These are phyloP conservation scores for Copsychus sechellarum DNA, from an alignment of 2,113 vertebrate genomes.

Conservation along the genomic window DNA sequence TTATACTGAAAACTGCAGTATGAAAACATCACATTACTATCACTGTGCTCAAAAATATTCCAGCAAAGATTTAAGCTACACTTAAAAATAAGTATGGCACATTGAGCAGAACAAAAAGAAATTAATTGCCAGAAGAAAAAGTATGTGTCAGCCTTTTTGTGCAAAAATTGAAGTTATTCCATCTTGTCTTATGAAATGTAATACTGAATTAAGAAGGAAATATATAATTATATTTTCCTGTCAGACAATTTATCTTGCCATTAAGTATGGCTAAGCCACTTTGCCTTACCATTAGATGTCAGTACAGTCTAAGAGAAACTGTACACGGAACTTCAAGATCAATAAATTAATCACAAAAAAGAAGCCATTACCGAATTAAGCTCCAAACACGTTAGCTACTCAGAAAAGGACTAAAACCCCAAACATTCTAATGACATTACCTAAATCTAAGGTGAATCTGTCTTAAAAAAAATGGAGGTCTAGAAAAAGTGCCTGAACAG, in stretches of 20 bases:
- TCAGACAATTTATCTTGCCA: conserved; percentile 26
- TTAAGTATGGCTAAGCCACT: conserved; percentile 35
- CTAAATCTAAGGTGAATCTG: background rate
- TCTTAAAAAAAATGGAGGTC: background rate
- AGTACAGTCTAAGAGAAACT: conserved; percentile 53
- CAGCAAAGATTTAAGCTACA: background rate
- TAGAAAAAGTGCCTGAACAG: background rate
- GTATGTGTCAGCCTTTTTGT: background rate
- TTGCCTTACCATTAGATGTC: conserved; percentile 71
- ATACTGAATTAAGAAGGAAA: background rate
- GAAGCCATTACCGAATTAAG: background rate
- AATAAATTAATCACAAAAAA: conserved; percentile 23
- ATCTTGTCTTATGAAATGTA: background rate
- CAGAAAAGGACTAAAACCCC: background rate
- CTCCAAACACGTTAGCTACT: background rate
- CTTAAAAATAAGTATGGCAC: background rate
- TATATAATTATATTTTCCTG: background rate
- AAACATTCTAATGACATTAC: background rate
- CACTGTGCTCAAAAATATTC: background rate
- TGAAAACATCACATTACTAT: background rate
- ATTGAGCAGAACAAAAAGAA: background rate
- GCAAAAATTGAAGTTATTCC: background rate
- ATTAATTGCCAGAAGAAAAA: background rate
- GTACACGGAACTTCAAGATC: background rate
- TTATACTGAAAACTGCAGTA: background rate